phyloP scores from a whole-genome alignment of 1,140 invertebrate genomes.

The Pseudomyrmex flavicornis region DNA sequence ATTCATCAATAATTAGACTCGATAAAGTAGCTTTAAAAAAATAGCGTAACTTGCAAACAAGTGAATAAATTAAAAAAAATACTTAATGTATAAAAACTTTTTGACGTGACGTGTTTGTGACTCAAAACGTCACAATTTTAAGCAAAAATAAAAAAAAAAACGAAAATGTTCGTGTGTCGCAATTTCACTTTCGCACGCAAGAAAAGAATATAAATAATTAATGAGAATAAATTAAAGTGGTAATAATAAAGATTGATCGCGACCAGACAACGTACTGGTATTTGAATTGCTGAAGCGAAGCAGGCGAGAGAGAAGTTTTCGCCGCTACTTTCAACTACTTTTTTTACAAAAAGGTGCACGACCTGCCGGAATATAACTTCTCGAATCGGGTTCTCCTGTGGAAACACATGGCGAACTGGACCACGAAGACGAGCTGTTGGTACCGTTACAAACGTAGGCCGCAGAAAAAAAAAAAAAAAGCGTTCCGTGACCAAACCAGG shows the following conservation, averaged over 20 bases:
- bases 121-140: no score
- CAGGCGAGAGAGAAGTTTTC: not conserved
- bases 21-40: not conserved
- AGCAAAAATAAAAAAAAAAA: not conserved
- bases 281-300: not conserved
- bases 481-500: constrained; percentile 68
- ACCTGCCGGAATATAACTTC: constrained; percentile 57
- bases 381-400: constrained; percentile 55
- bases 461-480: constrained; percentile 65
- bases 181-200: not conserved
- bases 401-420: constrained; percentile 77
- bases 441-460: constrained; percentile 74
- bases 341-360: constrained; percentile 50
- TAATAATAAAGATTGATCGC: constrained; percentile 7
- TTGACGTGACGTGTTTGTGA: no score
- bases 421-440: constrained; percentile 68
- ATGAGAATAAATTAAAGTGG: constrained; percentile 5
- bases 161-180: not conserved
- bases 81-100: no score
- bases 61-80: no score
- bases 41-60: no score
- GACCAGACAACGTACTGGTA: not conserved
- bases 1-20: not conserved
- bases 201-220: not conserved
- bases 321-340: constrained; percentile 56